Evolutionary conservation across 2,888 invertebrate genomes (phyloP).

Genomic region (Hypercompe scribonia): DNA sequence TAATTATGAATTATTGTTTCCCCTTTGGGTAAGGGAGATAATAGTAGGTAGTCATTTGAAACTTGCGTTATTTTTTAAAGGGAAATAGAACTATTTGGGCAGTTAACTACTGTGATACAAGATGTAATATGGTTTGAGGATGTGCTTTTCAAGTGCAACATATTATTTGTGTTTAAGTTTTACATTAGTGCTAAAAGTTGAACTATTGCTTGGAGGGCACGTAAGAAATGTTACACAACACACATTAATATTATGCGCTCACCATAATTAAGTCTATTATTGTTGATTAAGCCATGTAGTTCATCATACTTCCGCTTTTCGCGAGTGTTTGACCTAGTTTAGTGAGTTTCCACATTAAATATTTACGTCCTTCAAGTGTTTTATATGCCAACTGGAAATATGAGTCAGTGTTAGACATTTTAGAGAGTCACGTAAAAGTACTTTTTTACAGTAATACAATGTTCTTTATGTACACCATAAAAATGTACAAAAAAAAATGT

Average conservation of each 20-base stretch:
- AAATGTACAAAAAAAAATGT: too few species aligned
- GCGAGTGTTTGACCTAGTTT: conserved; percentile 30
- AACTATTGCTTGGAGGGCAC: background rate
- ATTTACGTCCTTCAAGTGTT: conserved; percentile 25
- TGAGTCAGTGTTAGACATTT: background rate
- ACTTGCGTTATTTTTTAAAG: too few species aligned
- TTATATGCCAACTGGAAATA: conserved; percentile 29
- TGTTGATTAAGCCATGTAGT: conserved; percentile 9
- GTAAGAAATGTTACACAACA: background rate
- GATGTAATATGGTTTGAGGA: too few species aligned
- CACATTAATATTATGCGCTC: background rate
- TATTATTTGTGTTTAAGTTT: background rate
- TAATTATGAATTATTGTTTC: too few species aligned
- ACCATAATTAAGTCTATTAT: background rate
- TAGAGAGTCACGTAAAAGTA: background rate
- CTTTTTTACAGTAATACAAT: background rate
- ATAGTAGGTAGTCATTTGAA: too few species aligned
- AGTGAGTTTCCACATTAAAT: conserved; percentile 38
- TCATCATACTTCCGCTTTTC: conserved; percentile 10
- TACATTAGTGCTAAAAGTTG: background rate
- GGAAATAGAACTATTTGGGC: too few species aligned
- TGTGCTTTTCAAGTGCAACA: background rate
- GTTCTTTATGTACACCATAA: too few species aligned
- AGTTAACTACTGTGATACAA: too few species aligned
- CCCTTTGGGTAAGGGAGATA: too few species aligned